Evolutionary conservation across 2,113 vertebrate genomes (phyloP).

Genomic region (Cyanoliseus patagonus): DNA sequence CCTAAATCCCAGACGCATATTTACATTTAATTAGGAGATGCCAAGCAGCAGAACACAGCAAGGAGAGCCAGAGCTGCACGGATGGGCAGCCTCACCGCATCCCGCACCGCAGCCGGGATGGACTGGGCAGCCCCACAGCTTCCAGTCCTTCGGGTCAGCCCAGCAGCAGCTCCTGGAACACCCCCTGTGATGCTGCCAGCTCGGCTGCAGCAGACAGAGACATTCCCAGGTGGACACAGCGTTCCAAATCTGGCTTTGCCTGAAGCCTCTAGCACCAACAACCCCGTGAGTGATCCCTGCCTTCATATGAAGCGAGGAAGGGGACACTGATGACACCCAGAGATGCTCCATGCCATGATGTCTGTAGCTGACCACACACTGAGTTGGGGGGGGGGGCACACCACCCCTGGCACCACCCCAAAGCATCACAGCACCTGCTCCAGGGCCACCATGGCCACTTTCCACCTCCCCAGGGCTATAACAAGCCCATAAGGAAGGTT

Average conservation of each 20-base stretch:
- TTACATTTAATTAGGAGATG: slow-evolving; percentile 69
- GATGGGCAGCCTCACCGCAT: neutral
- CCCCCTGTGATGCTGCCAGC: neutral
- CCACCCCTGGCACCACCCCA: neutral
- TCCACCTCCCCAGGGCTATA: neutral
- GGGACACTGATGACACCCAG: neutral
- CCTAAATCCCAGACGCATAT: slow-evolving; percentile 65
- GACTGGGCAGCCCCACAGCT: neutral
- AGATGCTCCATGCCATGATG: neutral
- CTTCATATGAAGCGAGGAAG: fast-evolving
- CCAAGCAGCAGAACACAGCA: slow-evolving; percentile 41
- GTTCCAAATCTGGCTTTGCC: neutral
- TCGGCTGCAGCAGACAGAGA: neutral
- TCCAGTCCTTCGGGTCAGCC: neutral
- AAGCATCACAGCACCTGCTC: neutral
- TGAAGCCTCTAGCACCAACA: fast-evolving
- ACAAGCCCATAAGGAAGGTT: neutral
- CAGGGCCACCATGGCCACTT: neutral
- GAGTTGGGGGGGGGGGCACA: neutral
- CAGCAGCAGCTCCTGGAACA: neutral
- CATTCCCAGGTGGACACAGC: neutral
- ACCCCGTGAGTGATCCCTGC: fast-evolving
- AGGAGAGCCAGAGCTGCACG: neutral
- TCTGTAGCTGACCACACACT: fast-evolving
- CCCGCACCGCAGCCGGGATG: fast-evolving